A percentile compares a stretch with the other conserved stretches of the same genome.
Evolutionary conservation across 2,888 invertebrate species (phyloP).

Genomic region (Petrolisthes manimaculis): DNA sequence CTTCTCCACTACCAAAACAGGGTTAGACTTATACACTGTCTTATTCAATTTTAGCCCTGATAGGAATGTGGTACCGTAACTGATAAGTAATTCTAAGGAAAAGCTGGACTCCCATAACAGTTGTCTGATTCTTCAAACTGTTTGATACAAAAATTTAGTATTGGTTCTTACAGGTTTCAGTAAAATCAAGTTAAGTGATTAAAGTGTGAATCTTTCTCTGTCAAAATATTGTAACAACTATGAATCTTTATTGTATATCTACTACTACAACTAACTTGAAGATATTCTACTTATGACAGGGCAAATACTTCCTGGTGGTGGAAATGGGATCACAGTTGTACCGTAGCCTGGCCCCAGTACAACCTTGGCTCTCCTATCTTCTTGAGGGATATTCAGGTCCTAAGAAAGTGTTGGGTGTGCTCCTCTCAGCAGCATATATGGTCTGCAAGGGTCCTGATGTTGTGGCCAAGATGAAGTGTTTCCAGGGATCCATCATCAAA

Average conservation of each 20-base stretch:
- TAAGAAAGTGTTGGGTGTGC: constrained; percentile 79
- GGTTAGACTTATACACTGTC: constrained; percentile 74
- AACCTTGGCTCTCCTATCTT: constrained; percentile 88
- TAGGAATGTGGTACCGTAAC: not conserved
- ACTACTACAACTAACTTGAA: no score
- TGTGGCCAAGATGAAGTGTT: constrained; percentile 77
- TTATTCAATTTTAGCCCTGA: not conserved
- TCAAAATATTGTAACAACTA: no score
- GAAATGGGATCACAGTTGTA: constrained; percentile 89
- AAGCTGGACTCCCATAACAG: not conserved
- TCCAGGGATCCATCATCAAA: constrained; percentile 80
- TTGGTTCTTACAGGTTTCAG: not conserved
- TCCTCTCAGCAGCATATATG: constrained; percentile 83
- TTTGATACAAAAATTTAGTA: not conserved
- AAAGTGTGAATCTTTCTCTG: not conserved
- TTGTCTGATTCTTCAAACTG: not conserved
- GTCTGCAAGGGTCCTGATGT: constrained; percentile 85
- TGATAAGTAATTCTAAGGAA: not conserved
- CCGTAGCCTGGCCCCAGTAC: constrained; percentile 83
- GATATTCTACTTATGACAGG: constrained; percentile 74
- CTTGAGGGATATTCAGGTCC: constrained; percentile 85
- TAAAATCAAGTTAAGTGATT: constrained; percentile 39
- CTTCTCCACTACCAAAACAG: constrained; percentile 83
- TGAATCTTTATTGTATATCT: no score
- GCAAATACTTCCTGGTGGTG: constrained; percentile 86